Conservation (phyloP, 1,140 invertebrate species). For the Spodoptera litura region DNA sequence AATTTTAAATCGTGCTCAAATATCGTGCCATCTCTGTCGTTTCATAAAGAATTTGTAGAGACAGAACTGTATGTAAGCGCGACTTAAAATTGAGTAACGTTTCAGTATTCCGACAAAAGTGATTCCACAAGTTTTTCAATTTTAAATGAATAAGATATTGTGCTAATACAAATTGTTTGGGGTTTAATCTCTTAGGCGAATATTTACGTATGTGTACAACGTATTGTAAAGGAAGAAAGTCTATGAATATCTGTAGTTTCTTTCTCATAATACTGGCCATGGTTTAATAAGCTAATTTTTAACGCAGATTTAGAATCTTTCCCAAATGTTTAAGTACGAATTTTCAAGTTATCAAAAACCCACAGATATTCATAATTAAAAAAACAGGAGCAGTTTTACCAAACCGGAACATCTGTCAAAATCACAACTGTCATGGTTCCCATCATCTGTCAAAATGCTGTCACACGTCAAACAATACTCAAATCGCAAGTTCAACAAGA, state of each 20-base stretch:
- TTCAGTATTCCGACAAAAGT: no score
- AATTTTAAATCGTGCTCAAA: no score
- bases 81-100: no score
- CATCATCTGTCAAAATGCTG: slow-evolving; percentile 54
- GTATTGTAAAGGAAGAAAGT: background rate
- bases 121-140: background rate
- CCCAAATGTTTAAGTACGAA: slow-evolving; percentile 9
- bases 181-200: background rate
- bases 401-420: slow-evolving; percentile 33
- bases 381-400: background rate
- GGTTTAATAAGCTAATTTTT: background rate
- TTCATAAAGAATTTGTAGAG: no score
- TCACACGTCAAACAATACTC: slow-evolving; percentile 38
- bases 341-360: background rate
- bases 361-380: slow-evolving; percentile 6
- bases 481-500: slow-evolving; percentile 57
- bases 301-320: background rate
- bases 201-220: background rate
- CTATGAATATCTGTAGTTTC: background rate
- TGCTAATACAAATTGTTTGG: background rate
- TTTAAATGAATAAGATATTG: background rate
- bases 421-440: slow-evolving; percentile 59
- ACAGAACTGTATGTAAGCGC: no score
- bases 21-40: no score
- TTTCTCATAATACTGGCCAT: slow-evolving; percentile 8